Evolutionary conservation across 2,113 vertebrate genomes (phyloP), one percentile per base, ranked within the genome.

Genomic region (Mesitornis unicolor): DNA sequence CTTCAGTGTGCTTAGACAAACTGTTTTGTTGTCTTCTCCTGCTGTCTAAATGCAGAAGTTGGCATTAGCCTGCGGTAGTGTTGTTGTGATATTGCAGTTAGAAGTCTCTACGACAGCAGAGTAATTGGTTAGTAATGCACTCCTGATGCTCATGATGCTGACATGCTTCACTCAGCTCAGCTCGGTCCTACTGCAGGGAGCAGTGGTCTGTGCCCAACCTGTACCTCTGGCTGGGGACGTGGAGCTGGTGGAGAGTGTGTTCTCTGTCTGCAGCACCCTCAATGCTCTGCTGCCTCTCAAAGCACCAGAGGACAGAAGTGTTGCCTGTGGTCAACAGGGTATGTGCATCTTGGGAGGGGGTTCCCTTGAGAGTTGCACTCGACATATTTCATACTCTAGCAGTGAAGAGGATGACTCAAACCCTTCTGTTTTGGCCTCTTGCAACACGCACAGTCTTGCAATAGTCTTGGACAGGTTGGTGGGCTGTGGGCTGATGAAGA

Each of bases 291-390:
- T 64, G 43, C 33, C 43, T 53, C 26, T 31, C 13, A 4, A 16
- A 67, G 50, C 69, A 40, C 64, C 40, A 4, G 28, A 25, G 45
- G 42, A 71, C n/a, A 61, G 59, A 19, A 25, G 26, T 6, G 28
- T 43, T 43, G 24, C 0, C 0, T 60, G 57, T 25, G 36, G n/a
- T 67, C 67, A 31, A 0, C 33, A 42, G 61, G 38, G 25, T n/a
- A 3, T 31, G 24, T 28, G 43, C 12, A 3, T 33, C 76, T 51
- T n/a, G 31, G 57, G 67, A 31, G 38, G 5, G 29, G 3, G 9
- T 31, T 38, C 79, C 51, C 33, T 35, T 56, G 29, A n/a, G 56
- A 50, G 2, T 14, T 76, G 33, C 43, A 53, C 40, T 60, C 45
- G 45, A 17, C 50, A 7, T 35, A 4, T 84, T 69, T 70, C 3